phyloP scores from a whole-genome alignment of 2,888 invertebrate species.

The Selenia dentaria region DNA sequence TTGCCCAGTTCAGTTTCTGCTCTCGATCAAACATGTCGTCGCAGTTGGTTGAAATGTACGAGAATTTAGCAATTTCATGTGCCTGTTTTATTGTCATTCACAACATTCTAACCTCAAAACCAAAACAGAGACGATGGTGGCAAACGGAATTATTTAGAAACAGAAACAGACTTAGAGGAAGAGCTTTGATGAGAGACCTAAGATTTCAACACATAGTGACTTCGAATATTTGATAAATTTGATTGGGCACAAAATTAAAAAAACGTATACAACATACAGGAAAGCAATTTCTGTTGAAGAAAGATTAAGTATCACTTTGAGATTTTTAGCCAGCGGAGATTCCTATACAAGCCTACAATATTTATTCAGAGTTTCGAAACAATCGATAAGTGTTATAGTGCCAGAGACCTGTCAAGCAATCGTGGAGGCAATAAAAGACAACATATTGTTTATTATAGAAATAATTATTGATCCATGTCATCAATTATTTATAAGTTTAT shows the following conservation, averaged over 20 bases:
- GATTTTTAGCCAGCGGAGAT: slow-evolving; percentile 22
- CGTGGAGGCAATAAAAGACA: slow-evolving; percentile 10
- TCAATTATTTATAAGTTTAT: slow-evolving; percentile 20
- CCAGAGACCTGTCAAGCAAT: slow-evolving; percentile 23
- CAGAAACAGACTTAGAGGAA: slow-evolving; percentile 27
- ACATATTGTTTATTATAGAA: slow-evolving; percentile 14
- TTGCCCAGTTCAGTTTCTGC: slow-evolving; percentile 17
- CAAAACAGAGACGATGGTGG: slow-evolving; percentile 23
- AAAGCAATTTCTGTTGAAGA: neutral
- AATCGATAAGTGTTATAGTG: slow-evolving; percentile 18
- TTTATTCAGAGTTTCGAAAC: slow-evolving; percentile 18
- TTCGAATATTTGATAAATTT: slow-evolving; percentile 22
- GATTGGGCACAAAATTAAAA: neutral
- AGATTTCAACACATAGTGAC: slow-evolving; percentile 5
- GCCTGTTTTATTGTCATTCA: slow-evolving; percentile 20
- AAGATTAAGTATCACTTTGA: slow-evolving; percentile 4
- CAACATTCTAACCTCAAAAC: slow-evolving; percentile 23
- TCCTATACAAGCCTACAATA: slow-evolving; percentile 20
- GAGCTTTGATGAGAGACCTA: slow-evolving; percentile 25
- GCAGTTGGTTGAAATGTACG: too few species aligned
- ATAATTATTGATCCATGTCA: slow-evolving; percentile 17
- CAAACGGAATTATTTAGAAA: slow-evolving; percentile 20
- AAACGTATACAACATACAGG: too few species aligned
- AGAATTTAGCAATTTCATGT: neutral
- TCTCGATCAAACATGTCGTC: neutral